Conservation (phyloP, 2,888 invertebrate species). For the Cybosia mesomella region DNA sequence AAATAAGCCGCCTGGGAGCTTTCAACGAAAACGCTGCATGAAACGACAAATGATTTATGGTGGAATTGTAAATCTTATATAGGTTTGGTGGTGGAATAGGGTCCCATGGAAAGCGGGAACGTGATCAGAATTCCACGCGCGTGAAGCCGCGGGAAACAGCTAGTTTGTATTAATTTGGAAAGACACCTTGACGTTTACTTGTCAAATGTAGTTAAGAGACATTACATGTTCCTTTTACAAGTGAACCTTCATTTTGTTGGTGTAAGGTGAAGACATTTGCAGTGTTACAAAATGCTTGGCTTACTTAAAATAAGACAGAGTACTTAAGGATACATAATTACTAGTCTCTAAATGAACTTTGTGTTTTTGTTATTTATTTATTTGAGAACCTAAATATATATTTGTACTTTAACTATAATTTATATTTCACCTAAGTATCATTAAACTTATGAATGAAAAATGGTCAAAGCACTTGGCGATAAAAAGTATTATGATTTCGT, state of each 20-base stretch:
- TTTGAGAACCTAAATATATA: not conserved
- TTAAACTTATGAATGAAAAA: not conserved
- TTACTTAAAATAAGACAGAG: conserved; percentile 6
- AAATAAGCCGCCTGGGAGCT: no score
- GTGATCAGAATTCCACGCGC: no score
- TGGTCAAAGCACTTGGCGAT: not conserved
- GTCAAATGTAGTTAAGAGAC: conserved; percentile 6
- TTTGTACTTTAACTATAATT: not conserved
- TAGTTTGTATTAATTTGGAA: not conserved
- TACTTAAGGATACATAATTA: not conserved
- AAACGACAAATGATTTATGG: no score
- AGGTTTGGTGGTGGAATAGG: no score
- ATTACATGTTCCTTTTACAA: conserved; percentile 7
- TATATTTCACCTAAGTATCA: not conserved
- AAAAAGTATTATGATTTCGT: not conserved
- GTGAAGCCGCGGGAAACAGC: no score
- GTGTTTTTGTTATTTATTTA: not conserved
- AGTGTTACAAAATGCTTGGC: conserved; percentile 5
- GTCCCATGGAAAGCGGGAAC: no score
- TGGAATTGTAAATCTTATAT: no score
- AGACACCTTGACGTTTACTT: conserved; percentile 3
- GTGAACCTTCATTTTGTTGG: conserved; percentile 14
- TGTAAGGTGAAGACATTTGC: conserved; percentile 9
- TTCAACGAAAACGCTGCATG: no score
- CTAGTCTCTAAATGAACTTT: not conserved